Evolutionary conservation across 2,113 vertebrate species (phyloP).

Genomic region (Lepisosteus osseus): DNA sequence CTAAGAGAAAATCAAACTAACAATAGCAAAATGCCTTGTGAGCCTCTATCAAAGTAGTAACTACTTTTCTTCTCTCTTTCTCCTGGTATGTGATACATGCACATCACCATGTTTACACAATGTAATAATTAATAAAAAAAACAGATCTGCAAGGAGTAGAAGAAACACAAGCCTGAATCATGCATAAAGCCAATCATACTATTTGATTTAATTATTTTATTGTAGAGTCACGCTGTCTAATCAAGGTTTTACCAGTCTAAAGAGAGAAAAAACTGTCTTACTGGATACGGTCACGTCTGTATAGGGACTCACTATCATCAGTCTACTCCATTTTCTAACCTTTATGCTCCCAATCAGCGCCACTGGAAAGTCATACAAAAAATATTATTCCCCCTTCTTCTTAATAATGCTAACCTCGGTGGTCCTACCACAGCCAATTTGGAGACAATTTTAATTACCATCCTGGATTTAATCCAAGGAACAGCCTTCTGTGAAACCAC

Average conservation of each 20-base stretch:
- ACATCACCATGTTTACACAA: too few species aligned
- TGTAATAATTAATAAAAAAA: too few species aligned
- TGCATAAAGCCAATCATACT: too few species aligned
- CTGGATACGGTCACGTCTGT: background rate
- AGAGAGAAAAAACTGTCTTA: background rate
- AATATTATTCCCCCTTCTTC: slow-evolving; percentile 8
- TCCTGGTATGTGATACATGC: too few species aligned
- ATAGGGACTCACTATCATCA: background rate
- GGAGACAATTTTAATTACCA: slow-evolving; percentile 38
- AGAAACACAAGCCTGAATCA: too few species aligned
- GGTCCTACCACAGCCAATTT: slow-evolving; percentile 35
- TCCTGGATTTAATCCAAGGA: slow-evolving; percentile 39
- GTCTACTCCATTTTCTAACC: background rate
- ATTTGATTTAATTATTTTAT: too few species aligned
- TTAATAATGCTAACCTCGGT: slow-evolving; percentile 31
- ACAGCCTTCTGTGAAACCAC: slow-evolving; percentile 22
- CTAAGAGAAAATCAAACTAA: too few species aligned
- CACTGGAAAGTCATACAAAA: background rate
- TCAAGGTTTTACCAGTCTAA: background rate
- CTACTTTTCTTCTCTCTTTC: too few species aligned
- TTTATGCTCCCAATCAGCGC: background rate
- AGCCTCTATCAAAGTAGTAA: too few species aligned
- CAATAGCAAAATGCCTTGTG: too few species aligned
- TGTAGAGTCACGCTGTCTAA: too few species aligned
- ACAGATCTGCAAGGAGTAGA: too few species aligned